These are phyloP conservation scores for Drosophila leontia DNA, from an alignment of 1,140 invertebrate genomes.

Conservation along the genomic window DNA sequence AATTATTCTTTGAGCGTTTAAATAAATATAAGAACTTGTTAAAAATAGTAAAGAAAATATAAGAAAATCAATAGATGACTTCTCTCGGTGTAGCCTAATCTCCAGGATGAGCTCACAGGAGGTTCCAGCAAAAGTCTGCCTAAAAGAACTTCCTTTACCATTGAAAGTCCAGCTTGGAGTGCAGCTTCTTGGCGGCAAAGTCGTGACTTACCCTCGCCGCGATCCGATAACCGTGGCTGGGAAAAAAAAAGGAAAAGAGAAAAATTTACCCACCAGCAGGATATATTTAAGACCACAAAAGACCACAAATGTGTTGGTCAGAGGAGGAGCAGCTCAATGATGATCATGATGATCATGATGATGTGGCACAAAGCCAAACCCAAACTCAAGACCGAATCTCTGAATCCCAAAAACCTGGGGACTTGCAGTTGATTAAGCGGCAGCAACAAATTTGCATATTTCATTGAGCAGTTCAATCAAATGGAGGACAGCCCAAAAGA, in stretches of 20 bases:
- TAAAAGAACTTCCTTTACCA: background rate
- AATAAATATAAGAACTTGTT: too few species aligned
- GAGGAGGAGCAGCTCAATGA: slow-evolving; percentile 15
- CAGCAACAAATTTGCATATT: slow-evolving; percentile 83
- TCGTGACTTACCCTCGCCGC: slow-evolving; percentile 75
- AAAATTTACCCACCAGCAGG: slow-evolving; percentile 84
- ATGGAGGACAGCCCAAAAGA: slow-evolving; percentile 73
- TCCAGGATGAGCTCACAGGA: slow-evolving; percentile 13
- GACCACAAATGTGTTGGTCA: slow-evolving; percentile 69
- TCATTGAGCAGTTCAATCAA: slow-evolving; percentile 85
- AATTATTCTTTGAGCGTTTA: too few species aligned
- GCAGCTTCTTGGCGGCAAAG: slow-evolving; percentile 60
- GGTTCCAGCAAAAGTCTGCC: background rate
- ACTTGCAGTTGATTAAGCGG: slow-evolving; percentile 80
- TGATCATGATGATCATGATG: slow-evolving; percentile 22
- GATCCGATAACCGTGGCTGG: slow-evolving; percentile 73
- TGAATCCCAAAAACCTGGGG: slow-evolving; percentile 22
- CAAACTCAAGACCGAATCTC: slow-evolving; percentile 22
- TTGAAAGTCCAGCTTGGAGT: slow-evolving; percentile 18
- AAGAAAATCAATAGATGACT: too few species aligned
- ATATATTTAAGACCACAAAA: slow-evolving; percentile 82
- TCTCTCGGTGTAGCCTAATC: background rate
- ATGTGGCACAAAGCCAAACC: slow-evolving; percentile 40
- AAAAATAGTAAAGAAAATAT: too few species aligned
- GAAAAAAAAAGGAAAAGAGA: slow-evolving; percentile 50